phyloP scores from a whole-genome alignment of 2,113 vertebrate species.

The Osmerus eperlanus region DNA sequence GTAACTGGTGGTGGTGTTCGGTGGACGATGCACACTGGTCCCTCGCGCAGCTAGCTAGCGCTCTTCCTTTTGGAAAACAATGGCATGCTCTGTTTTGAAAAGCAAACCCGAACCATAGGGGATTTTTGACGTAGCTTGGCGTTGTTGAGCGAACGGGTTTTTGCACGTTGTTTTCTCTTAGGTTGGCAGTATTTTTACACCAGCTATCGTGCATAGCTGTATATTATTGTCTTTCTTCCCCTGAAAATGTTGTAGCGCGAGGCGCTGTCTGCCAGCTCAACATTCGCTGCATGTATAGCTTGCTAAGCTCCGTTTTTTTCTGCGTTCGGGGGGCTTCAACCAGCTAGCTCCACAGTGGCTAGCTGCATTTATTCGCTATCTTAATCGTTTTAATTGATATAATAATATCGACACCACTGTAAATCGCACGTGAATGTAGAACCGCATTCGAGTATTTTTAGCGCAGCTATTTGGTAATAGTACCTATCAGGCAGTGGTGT shows the following conservation, averaged over 20 bases:
- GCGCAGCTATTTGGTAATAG: neutral
- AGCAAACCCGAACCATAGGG: slow-evolving; percentile 45
- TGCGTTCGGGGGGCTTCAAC: neutral
- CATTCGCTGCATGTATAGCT: slow-evolving; percentile 19
- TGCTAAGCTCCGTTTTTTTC: slow-evolving; percentile 46
- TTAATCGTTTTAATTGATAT: slow-evolving; percentile 48
- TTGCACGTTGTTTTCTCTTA: slow-evolving; percentile 9
- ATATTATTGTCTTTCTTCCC: neutral
- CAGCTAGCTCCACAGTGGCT: slow-evolving; percentile 14
- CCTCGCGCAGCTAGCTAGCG: slow-evolving; percentile 40
- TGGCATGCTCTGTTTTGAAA: slow-evolving; percentile 62
- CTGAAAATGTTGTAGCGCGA: slow-evolving; percentile 56
- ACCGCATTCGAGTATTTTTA: slow-evolving; percentile 8
- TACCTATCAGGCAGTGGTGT: slow-evolving; percentile 38
- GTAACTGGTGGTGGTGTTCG: slow-evolving; percentile 40
- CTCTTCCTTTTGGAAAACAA: slow-evolving; percentile 62
- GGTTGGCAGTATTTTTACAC: slow-evolving; percentile 8
- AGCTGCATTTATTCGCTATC: slow-evolving; percentile 45
- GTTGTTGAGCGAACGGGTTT: slow-evolving; percentile 15
- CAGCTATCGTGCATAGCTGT: neutral
- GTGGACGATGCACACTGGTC: slow-evolving; percentile 46
- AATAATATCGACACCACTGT: neutral
- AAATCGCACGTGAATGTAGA: slow-evolving; percentile 51
- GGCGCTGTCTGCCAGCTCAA: slow-evolving; percentile 60
- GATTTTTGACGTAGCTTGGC: slow-evolving; percentile 11